phyloP scores from a whole-genome alignment of 2,797 vertebrate species.

The Phoebastria nigripes region DNA sequence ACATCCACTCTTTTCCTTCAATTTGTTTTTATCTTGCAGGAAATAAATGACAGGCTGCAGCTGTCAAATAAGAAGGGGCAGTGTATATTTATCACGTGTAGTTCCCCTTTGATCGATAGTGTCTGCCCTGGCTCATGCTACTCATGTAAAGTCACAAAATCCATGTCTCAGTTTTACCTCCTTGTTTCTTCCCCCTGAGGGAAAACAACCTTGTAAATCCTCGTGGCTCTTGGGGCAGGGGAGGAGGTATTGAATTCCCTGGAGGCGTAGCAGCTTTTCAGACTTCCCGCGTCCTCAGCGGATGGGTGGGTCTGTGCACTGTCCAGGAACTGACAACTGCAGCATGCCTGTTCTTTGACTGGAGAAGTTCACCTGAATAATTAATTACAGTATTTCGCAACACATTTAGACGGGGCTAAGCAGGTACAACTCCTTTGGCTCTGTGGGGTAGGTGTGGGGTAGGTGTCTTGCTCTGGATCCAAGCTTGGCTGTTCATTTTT shows the following conservation, averaged over 20 bases:
- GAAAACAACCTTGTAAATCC: background rate
- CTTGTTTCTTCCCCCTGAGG: background rate
- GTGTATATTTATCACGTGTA: background rate
- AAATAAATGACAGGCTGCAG: background rate
- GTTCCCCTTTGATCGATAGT: background rate
- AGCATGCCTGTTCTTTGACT: accelerated
- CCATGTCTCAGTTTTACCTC: background rate
- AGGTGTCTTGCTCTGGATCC: background rate
- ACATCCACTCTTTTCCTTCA: background rate
- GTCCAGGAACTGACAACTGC: background rate
- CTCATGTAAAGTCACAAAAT: background rate
- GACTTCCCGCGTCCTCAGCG: accelerated
- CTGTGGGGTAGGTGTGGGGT: background rate
- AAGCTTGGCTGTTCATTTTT: background rate
- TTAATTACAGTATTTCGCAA: background rate
- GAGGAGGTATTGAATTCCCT: background rate
- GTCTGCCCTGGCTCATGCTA: background rate
- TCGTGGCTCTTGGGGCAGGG: background rate
- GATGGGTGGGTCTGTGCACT: background rate
- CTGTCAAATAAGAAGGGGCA: background rate
- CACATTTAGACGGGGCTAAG: background rate
- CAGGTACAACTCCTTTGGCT: background rate
- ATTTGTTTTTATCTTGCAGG: background rate
- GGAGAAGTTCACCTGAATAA: background rate
- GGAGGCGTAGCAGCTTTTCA: background rate